Base-by-base conservation (phyloP, 2,113 vertebrate species). In the Vidua macroura region DNA sequence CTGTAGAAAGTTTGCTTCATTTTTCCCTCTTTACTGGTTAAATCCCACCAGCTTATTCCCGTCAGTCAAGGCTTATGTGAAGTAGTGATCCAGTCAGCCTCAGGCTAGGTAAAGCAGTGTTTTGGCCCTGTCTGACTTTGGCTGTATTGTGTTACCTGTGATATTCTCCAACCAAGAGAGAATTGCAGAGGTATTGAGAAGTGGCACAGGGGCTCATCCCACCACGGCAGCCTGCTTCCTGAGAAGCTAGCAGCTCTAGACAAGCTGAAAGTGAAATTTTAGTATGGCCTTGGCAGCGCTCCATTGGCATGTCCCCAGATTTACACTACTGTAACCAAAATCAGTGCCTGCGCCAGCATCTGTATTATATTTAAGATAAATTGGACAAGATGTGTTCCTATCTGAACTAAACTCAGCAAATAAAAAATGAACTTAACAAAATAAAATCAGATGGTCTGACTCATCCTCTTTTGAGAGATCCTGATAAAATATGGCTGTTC, bases 241-340 rank as follows among this genome's bases (percentile, higher is more conserved):
- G 86, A 97, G 97, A 96, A 98, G 95, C 93, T 93, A 95, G 96
- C 83, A 86, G 64, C 69, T 94, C 89, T 76, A 73, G 66, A 90
- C 10, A 19, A 23, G 83, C 88, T 79, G 87, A 96, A 96, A 97
- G 94, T 85, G 82, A 95, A 97, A 95, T 92, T 94, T 91, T 90
- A 97, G 95, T 79, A 83, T 37, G 78, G 80, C 35, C 60, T 87
- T 97, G 98, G 97, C 97, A 96, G 77, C 0, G 0, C 18, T 74
- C 82, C 87, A 77, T 69, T 96, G 94, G 94, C 86, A 83, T 4
- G 11, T 60, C 88, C 80, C 95, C 95, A 94, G 3, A 94, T 95
- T 96, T 96, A 90, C 92, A 93, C 86, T 74, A 81, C 83, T 90
- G 46, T 68, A 95, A 94, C 85, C 55, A 77, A 58, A 69, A 92